Conservation (phyloP, 1,140 invertebrate species). For the Zaprionus lachaisei region DNA sequence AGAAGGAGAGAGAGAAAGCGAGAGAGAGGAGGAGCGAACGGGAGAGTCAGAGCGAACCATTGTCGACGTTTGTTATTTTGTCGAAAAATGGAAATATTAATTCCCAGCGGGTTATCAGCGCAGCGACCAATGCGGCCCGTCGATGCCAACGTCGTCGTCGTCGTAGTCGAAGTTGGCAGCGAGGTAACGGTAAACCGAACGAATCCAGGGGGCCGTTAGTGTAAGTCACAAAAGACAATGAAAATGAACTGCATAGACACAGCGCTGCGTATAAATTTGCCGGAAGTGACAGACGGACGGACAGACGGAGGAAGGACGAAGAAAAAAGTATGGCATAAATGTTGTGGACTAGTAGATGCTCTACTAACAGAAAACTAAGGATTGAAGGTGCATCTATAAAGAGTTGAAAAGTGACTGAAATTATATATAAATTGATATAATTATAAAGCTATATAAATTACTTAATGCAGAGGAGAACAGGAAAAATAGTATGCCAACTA, state of each 20-base stretch:
- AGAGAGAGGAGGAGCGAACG: background rate
- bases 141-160: conserved; percentile 10
- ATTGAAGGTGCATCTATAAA: background rate
- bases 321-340: background rate
- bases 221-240: conserved; percentile 36
- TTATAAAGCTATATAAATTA: background rate
- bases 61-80: conserved; percentile 67
- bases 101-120: conserved; percentile 66
- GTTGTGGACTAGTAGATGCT: background rate
- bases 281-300: conserved; percentile 35
- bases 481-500: background rate
- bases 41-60: conserved; percentile 9
- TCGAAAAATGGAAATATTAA: conserved; percentile 70
- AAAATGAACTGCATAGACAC: conserved; percentile 41
- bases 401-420: background rate
- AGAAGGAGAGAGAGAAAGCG: background rate
- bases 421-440: background rate
- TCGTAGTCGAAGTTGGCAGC: conserved; percentile 19
- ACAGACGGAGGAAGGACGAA: background rate
- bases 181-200: conserved; percentile 32
- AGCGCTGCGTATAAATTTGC: conserved; percentile 19
- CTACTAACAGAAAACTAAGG: background rate
- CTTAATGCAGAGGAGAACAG: background rate
- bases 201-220: background rate
- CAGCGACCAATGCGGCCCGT: conserved; percentile 7